phyloP scores from a whole-genome alignment of 1,140 invertebrate species.

The Drosophila virilis region DNA sequence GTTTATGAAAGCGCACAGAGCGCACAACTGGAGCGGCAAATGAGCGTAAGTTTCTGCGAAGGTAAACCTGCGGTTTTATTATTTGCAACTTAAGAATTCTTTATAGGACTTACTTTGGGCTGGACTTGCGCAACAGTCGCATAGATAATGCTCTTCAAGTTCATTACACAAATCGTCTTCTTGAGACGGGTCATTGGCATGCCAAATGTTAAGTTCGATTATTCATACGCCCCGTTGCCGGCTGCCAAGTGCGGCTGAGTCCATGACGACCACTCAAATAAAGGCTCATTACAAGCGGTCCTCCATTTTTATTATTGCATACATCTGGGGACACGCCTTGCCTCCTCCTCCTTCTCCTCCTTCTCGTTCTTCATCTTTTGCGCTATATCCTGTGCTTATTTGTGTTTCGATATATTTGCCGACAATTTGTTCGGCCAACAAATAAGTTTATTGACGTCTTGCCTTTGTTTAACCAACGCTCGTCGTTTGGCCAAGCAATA shows the following conservation, averaged over 20 bases:
- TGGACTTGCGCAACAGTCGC: slow-evolving; percentile 6
- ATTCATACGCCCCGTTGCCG: slow-evolving; percentile 69
- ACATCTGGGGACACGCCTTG: slow-evolving; percentile 40
- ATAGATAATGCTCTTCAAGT: slow-evolving; percentile 22
- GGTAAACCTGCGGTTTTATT: slow-evolving; percentile 10
- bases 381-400: slow-evolving; percentile 63
- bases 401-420: slow-evolving; percentile 77
- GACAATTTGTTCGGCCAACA: slow-evolving; percentile 64
- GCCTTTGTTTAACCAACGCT: slow-evolving; percentile 58
- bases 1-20: slow-evolving; percentile 12
- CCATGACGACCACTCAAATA: slow-evolving; percentile 47
- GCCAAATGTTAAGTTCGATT: slow-evolving; percentile 45
- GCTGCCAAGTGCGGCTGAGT: slow-evolving; percentile 8
- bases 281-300: slow-evolving; percentile 58
- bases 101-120: not conserved
- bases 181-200: slow-evolving; percentile 44
- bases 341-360: not conserved
- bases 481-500: slow-evolving; percentile 49
- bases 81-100: not conserved
- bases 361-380: too few species aligned
- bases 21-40: slow-evolving; percentile 18
- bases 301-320: slow-evolving; percentile 68
- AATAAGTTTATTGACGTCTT: slow-evolving; percentile 61
- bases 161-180: slow-evolving; percentile 49
- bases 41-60: slow-evolving; percentile 2